Conservation (phyloP, 2,797 vertebrate genomes). For the Galaxias olidus region DNA sequence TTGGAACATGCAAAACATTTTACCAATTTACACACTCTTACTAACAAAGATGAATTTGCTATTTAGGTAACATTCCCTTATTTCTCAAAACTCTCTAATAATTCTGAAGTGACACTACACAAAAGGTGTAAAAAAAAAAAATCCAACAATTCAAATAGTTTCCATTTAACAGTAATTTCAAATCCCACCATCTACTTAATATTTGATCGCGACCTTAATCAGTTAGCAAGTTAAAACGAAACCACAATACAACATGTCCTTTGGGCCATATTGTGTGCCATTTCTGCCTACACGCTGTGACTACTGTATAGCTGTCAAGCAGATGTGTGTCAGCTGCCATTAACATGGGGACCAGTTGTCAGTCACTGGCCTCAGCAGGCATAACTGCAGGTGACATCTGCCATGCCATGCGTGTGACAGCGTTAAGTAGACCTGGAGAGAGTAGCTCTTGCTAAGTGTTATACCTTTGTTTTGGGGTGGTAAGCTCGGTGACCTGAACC, state of each 20-base stretch:
- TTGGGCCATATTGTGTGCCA: too few species aligned
- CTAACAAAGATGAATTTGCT: slow-evolving; percentile 50
- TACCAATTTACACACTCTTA: slow-evolving; percentile 40
- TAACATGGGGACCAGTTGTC: slow-evolving; percentile 19
- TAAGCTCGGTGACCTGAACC: slow-evolving; percentile 64
- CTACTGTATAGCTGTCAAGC: slow-evolving; percentile 10
- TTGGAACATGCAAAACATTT: slow-evolving; percentile 59
- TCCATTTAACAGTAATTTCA: too few species aligned
- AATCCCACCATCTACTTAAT: too few species aligned
- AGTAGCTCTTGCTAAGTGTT: slow-evolving; percentile 61
- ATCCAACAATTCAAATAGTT: too few species aligned
- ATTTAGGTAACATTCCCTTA: too few species aligned
- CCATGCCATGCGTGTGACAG: slow-evolving; percentile 64
- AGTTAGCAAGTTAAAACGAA: too few species aligned
- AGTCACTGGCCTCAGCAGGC: slow-evolving; percentile 1
- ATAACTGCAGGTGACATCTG: slow-evolving; percentile 37
- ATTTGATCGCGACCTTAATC: too few species aligned
- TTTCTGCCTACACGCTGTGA: not conserved
- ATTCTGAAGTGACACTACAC: too few species aligned
- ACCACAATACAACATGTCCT: too few species aligned
- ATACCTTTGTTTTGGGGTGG: slow-evolving; percentile 51
- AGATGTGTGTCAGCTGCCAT: slow-evolving; percentile 27
- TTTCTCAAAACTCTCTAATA: too few species aligned
- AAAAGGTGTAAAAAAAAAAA: too few species aligned
- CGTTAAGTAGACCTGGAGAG: slow-evolving; percentile 54